Conservation (phyloP, 2,797 vertebrate species). For the Eospalax fontanierii region DNA sequence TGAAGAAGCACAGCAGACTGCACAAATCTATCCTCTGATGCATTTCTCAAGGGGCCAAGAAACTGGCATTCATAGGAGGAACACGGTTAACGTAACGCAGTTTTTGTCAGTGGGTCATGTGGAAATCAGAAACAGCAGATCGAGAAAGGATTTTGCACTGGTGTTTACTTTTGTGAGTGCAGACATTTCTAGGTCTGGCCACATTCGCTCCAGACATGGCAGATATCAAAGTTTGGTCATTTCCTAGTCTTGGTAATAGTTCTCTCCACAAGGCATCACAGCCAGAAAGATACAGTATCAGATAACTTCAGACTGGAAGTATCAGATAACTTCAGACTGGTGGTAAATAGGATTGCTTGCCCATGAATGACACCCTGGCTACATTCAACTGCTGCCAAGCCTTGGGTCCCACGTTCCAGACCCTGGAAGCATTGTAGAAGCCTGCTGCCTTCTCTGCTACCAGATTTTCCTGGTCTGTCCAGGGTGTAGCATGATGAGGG, state of each 20-base stretch:
- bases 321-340: rapidly evolving
- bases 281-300: not conserved
- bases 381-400: no score
- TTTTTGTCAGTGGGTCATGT: not conserved
- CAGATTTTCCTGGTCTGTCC: not conserved
- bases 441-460: not conserved
- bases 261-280: not conserved
- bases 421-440: not conserved
- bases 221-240: not conserved
- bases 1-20: no score
- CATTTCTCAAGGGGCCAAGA: not conserved
- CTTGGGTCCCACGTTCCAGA: rapidly evolving
- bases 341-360: not conserved
- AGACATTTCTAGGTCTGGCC: not conserved
- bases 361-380: not conserved
- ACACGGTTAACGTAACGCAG: not conserved
- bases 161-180: not conserved
- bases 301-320: not conserved
- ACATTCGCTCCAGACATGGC: not conserved
- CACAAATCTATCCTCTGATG: not conserved
- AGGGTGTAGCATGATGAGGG: rapidly evolving
- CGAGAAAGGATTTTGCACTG: not conserved
- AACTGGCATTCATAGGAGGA: not conserved
- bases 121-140: not conserved
- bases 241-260: not conserved